Evolutionary conservation across 2,113 vertebrate genomes (phyloP).

Genomic region (Catharus fuscescens): DNA sequence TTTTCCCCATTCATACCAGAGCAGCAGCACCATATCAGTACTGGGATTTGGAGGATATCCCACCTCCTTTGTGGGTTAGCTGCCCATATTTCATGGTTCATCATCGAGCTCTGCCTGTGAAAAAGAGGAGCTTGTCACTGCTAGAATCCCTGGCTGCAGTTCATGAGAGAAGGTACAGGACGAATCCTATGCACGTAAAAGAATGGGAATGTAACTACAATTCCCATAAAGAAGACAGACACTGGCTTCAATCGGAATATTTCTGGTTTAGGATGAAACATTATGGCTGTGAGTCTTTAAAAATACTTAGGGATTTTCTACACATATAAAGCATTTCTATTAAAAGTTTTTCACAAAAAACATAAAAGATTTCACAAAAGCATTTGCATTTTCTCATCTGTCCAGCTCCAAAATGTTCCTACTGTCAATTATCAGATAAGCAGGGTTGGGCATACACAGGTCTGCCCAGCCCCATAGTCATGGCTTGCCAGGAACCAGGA

Average conservation of each 20-base stretch:
- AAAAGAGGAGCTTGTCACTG: neutral
- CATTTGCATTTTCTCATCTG: neutral
- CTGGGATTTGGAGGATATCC: neutral
- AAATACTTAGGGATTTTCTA: neutral
- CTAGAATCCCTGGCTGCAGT: neutral
- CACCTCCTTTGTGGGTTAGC: neutral
- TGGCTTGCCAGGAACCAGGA: neutral
- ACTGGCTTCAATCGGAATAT: neutral
- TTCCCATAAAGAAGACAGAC: neutral
- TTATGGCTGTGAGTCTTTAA: neutral
- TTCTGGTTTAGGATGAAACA: neutral
- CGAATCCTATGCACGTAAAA: neutral
- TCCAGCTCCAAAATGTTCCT: neutral
- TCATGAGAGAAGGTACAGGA: neutral
- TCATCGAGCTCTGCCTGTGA: neutral
- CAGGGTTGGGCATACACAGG: neutral
- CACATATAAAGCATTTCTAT: neutral
- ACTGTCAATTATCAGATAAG: neutral
- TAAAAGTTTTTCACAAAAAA: neutral
- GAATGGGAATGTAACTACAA: neutral
- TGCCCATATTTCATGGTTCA: neutral
- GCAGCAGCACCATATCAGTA: neutral
- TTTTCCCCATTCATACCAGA: neutral
- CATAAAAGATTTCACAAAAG: neutral
- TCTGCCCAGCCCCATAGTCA: neutral